Evolutionary conservation across 2,797 vertebrate genomes (phyloP).

Genomic region (Onychomys leucogaster): DNA sequence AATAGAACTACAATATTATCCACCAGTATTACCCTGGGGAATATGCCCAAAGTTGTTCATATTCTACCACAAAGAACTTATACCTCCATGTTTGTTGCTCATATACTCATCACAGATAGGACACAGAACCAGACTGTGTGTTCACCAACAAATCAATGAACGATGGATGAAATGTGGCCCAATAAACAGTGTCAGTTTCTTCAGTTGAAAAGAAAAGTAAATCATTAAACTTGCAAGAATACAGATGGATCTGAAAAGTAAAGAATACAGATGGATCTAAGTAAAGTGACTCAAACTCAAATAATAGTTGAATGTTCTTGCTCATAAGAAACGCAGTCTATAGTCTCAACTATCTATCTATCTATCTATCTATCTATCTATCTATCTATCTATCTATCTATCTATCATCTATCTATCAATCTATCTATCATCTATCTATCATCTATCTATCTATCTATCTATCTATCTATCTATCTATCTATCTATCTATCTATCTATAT

Average conservation of each 20-base stretch:
- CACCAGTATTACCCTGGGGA: not conserved
- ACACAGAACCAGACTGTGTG: not conserved
- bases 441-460: too few relatives aligned
- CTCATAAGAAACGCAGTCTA: not conserved
- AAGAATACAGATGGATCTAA: not conserved
- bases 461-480: not conserved
- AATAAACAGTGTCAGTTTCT: not conserved
- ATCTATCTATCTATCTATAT: not conserved
- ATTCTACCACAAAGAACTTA: not conserved
- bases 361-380: not conserved
- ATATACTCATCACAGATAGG: not conserved
- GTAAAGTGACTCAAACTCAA: not conserved
- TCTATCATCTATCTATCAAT: not conserved
- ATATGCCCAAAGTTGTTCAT: not conserved
- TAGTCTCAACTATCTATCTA: not conserved
- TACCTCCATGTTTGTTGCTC: not conserved
- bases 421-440: not conserved
- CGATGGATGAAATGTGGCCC: not conserved
- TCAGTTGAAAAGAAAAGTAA: not conserved
- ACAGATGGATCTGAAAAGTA: not conserved
- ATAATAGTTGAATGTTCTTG: not conserved
- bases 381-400: not conserved
- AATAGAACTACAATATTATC: not conserved
- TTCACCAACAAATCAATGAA: not conserved
- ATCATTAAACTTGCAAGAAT: not conserved